Evolutionary conservation across 2,113 vertebrate species (phyloP).

Genomic region (Apistogramma diplotaenia): DNA sequence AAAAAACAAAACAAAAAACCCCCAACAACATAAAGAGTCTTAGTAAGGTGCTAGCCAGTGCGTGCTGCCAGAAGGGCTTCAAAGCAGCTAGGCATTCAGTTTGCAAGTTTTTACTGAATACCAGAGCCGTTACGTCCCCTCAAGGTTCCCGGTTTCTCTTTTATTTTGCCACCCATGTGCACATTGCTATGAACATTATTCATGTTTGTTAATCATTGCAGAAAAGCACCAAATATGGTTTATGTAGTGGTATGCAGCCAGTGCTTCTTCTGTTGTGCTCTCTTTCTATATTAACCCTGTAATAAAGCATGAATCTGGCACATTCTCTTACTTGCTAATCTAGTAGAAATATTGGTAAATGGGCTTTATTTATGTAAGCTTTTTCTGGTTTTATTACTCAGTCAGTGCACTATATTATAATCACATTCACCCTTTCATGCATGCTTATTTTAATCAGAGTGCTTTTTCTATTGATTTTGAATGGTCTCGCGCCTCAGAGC

Average conservation of each 20-base stretch:
- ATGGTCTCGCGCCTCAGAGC: no score
- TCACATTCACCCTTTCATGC: no score
- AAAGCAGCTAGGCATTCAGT: neutral
- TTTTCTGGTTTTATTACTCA: neutral
- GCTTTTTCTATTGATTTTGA: no score
- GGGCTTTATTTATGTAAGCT: neutral
- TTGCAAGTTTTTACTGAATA: neutral
- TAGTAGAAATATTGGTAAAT: neutral
- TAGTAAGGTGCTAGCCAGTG: neutral
- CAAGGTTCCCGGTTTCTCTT: neutral
- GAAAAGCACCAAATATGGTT: neutral
- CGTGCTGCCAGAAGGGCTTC: neutral
- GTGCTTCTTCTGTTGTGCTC: neutral
- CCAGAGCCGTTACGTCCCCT: neutral
- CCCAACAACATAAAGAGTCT: neutral
- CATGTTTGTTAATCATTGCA: neutral
- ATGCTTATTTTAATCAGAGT: no score
- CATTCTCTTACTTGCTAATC: neutral
- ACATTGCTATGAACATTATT: neutral
- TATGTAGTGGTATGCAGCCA: neutral
- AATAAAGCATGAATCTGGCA: neutral
- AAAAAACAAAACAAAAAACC: neutral
- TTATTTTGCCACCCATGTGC: neutral
- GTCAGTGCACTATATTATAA: neutral
- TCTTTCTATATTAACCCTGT: accelerated